Percentiles rank a stretch among this genome's conserved stretches.
phyloP scores from a whole-genome alignment of 2,797 vertebrate genomes.

The Percopsis omiscomaycus region DNA sequence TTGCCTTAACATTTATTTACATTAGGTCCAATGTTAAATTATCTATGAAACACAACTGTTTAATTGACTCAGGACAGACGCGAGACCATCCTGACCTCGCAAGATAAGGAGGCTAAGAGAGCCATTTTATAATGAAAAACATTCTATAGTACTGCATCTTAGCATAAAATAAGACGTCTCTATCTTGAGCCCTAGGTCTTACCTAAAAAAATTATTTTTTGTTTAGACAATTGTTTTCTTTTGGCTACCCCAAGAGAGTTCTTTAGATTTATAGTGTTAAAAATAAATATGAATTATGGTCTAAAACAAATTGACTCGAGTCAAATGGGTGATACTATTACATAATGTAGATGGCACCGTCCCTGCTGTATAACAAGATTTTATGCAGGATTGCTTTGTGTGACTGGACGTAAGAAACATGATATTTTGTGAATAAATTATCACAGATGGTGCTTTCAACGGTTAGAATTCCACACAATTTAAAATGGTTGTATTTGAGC shows the following conservation, averaged over 20 bases:
- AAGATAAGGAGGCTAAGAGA: neutral
- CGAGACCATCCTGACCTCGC: neutral
- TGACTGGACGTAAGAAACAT: too few species aligned
- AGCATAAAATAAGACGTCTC: neutral
- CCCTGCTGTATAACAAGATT: too few species aligned
- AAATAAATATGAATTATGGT: neutral
- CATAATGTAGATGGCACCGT: too few species aligned
- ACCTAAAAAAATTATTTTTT: neutral
- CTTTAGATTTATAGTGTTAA: neutral
- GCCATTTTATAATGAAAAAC: neutral
- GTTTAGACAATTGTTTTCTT: neutral
- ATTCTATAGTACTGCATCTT: conserved; percentile 13
- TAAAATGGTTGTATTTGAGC: conserved; percentile 15
- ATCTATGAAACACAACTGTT: conserved; percentile 13
- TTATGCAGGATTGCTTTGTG: too few species aligned
- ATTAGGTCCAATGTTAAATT: conserved; percentile 54
- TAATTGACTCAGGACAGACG: conserved; percentile 1
- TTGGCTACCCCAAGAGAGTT: neutral
- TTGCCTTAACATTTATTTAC: conserved; percentile 50
- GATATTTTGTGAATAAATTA: neutral
- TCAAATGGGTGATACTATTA: too few species aligned
- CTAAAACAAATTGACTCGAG: too few species aligned
- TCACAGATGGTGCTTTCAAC: neutral
- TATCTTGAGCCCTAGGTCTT: neutral
- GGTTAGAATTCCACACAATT: neutral